Percentiles rank a stretch among this genome's conserved stretches.
Conservation (phyloP, 2,797 vertebrate genomes). For the Nyctalus aviator region DNA sequence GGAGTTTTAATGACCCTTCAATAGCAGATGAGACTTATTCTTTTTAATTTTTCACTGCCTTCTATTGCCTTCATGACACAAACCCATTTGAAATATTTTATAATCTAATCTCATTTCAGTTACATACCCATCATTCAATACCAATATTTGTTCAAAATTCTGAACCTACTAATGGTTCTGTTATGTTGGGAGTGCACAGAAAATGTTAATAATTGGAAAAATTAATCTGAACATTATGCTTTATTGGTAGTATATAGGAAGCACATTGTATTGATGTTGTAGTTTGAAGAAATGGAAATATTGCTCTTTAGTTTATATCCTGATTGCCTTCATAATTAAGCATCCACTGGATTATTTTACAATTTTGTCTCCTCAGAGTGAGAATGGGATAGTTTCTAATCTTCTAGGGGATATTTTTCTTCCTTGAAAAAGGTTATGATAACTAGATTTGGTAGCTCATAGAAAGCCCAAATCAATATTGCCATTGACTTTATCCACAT, state of each 20-base stretch:
- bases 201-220: not conserved
- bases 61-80: not conserved
- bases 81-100: constrained; percentile 7
- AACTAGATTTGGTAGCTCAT: constrained; percentile 46
- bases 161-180: not conserved
- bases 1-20: not conserved
- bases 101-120: not conserved
- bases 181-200: not conserved
- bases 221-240: not conserved
- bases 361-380: constrained; percentile 57
- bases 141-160: constrained; percentile 38
- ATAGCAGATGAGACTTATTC: not conserved
- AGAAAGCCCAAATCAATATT: constrained; percentile 68
- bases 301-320: constrained; percentile 54
- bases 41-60: not conserved
- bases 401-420: constrained; percentile 62
- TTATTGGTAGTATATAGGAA: not conserved
- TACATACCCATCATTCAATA: not conserved
- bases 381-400: constrained; percentile 56
- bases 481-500: constrained; percentile 44
- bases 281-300: constrained; percentile 58
- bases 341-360: constrained; percentile 70
- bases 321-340: constrained; percentile 40
- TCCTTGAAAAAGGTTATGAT: constrained; percentile 72
- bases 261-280: not conserved